phyloP scores from a whole-genome alignment of 2,888 invertebrate genomes.

The Cantharis rufa region DNA sequence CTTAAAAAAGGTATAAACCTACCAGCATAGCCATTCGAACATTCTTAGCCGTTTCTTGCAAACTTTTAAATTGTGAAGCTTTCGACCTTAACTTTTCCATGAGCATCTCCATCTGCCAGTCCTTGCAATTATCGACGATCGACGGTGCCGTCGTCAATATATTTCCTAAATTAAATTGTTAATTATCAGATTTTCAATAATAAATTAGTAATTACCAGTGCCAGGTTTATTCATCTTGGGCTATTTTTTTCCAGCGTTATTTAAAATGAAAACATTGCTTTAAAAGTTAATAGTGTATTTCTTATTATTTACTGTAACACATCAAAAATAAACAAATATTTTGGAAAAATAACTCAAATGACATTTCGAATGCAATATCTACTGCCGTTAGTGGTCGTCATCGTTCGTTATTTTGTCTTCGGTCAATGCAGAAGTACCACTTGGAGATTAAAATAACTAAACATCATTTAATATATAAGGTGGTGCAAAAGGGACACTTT shows the following conservation, averaged over 20 bases:
- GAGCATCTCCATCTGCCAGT: slow-evolving; percentile 82
- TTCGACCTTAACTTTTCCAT: slow-evolving; percentile 92
- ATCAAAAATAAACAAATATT: background rate
- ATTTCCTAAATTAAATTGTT: background rate
- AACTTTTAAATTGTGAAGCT: slow-evolving; percentile 77
- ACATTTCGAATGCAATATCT: background rate
- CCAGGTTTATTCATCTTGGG: background rate
- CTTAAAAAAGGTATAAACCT: slow-evolving; percentile 47
- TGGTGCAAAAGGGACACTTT: background rate
- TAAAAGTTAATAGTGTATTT: background rate
- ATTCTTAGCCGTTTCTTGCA: slow-evolving; percentile 85
- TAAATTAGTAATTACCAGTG: background rate
- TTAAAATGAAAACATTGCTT: background rate
- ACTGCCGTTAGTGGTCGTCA: background rate
- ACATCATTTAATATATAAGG: background rate
- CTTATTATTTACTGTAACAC: background rate
- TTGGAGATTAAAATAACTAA: background rate
- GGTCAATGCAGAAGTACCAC: background rate
- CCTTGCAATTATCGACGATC: slow-evolving; percentile 64
- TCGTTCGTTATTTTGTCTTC: background rate
- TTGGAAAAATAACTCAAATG: background rate
- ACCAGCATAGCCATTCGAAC: slow-evolving; percentile 85
- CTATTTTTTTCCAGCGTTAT: background rate
- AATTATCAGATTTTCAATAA: background rate
- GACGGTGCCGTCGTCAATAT: slow-evolving; percentile 5